Conservation (phyloP, 2,797 vertebrate species). For the Intellagama lesueurii region DNA sequence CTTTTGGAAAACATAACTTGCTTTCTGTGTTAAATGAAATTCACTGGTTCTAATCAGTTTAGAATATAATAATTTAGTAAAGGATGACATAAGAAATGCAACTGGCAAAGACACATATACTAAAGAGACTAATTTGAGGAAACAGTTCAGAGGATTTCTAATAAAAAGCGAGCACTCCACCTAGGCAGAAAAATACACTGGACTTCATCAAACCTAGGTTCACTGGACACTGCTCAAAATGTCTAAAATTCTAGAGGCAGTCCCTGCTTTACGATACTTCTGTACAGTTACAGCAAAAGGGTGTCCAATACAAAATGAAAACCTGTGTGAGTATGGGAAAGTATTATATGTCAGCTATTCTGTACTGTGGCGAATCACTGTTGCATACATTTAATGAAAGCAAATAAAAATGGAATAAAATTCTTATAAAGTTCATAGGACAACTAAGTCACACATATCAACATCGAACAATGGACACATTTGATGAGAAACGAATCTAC, state of each 20-base stretch:
- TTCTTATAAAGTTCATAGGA: constrained; percentile 61
- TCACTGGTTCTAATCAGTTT: not conserved
- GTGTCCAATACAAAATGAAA: not conserved
- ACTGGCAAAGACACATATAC: not conserved
- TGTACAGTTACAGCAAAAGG: not conserved
- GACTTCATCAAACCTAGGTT: not conserved
- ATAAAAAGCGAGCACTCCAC: not conserved
- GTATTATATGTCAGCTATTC: not conserved
- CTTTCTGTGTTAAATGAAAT: not conserved
- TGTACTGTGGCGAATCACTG: constrained; percentile 3
- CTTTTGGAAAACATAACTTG: not conserved
- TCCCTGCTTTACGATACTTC: not conserved
- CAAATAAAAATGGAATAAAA: not conserved
- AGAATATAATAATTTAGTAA: not conserved
- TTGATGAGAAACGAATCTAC: constrained; percentile 53
- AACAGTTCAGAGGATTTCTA: not conserved
- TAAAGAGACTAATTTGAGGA: not conserved
- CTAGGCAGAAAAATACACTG: not conserved
- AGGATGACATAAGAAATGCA: not conserved
- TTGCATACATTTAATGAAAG: not conserved
- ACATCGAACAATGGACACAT: constrained; percentile 43
- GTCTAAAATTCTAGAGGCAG: not conserved
- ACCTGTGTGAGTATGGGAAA: not conserved
- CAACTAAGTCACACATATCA: constrained; percentile 63
- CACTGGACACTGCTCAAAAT: not conserved